Evolutionary conservation across 2,797 vertebrate genomes (phyloP), one percentile per base, ranked within the genome.

Genomic region (Fistularia tabacaria): DNA sequence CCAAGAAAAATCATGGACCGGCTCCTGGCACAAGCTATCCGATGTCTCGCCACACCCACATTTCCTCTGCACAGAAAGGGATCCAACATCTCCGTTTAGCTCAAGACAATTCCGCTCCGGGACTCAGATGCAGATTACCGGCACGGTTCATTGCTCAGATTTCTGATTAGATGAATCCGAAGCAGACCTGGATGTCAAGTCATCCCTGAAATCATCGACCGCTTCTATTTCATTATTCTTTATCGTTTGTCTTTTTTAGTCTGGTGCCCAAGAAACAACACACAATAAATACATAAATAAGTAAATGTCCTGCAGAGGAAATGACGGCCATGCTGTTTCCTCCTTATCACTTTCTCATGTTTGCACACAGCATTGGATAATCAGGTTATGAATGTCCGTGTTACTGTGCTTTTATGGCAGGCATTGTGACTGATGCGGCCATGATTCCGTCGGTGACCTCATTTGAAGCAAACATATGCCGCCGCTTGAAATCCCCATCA

Each of bases 101-200:
- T 54, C 10, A 38, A 52, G 25, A 56, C 12, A 47, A 14, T 44
- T 56, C 13, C 39, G 49, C 54, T 55, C 36, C 38, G 53, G 10
- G n/a, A 61, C 48, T 51, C 52, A 59, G 51, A 59, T 40, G 45
- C 54, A 54, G 51, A 66, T 62, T 3, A 44, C 7, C 11, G 46
- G 14, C 44, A 36, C 14, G 49, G 38, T 54, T 70, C 44, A 51
- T 11, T 15, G 44, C 49, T 49, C 46, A 42, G 46, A 62, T 55
- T 58, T 58, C 14, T 56, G 45, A 53, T 62, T 45, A 55, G 54
- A 65, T 54, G n/a, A 50, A 55, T 14, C 41, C 40, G 36, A 6
- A n/a, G 48, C 10, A 52, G 40, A 52, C 44, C 36, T 1, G 11
- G 44, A 13, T n/a, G 7, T 59, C 39, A 8, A 40, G 39, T 40